Conservation (phyloP, 1,140 invertebrate species). For the Sinonovacula constricta region DNA sequence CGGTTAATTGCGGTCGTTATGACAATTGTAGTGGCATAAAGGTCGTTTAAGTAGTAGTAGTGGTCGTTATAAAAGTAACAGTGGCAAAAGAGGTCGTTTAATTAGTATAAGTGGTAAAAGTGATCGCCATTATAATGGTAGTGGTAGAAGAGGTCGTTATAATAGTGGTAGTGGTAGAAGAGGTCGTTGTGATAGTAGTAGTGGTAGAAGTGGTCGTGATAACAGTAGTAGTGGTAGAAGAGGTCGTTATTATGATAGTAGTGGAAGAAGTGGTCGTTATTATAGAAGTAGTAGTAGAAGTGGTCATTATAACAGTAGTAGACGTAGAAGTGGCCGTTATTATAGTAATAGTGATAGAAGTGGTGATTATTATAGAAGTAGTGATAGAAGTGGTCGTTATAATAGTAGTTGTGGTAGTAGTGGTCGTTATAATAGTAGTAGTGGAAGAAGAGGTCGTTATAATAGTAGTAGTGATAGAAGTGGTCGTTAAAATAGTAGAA, state of each 20-base stretch:
- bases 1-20: too few species aligned
- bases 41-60: constrained; percentile 5
- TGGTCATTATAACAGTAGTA: not conserved
- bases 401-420: not conserved
- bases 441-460: not conserved
- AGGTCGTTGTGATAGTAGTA: too few species aligned
- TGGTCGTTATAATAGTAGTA: not conserved
- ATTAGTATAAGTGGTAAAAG: not conserved
- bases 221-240: constrained; percentile 1
- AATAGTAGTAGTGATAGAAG: not conserved
- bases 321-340: not conserved
- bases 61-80: not conserved
- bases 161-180: not conserved
- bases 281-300: not conserved
- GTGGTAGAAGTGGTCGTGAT: too few species aligned
- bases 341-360: not conserved
- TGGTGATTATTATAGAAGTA: not conserved
- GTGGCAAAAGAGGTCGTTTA: not conserved
- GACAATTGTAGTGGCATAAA: too few species aligned
- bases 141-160: not conserved
- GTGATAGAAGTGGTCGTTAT: not conserved
- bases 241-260: not conserved
- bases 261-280: not conserved
- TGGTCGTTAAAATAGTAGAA: not conserved
- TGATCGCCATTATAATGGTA: not conserved